Percentiles rank a stretch among this genome's conserved stretches.
Conservation (phyloP, 2,888 invertebrate species). For the Halictus ligatus region DNA sequence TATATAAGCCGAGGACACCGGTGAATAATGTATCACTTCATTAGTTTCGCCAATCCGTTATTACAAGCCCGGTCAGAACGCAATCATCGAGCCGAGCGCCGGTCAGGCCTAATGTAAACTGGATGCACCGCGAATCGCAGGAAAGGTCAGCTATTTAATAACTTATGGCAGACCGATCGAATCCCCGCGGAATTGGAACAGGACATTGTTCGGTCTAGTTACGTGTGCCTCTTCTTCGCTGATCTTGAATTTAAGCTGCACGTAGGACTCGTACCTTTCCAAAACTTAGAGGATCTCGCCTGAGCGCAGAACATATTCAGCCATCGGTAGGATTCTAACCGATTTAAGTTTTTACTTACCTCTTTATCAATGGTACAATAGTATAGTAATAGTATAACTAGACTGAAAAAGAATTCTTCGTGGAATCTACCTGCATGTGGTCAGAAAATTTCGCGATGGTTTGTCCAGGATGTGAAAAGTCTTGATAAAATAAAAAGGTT, state of each 20-base stretch:
- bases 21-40: constrained; percentile 74
- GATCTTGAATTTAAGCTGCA: constrained; percentile 16
- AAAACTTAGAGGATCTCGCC: background rate
- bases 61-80: constrained; percentile 40
- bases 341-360: background rate
- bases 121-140: constrained; percentile 56
- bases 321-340: too few relatives aligned
- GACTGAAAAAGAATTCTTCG: too few relatives aligned
- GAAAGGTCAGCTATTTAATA: constrained; percentile 75
- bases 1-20: constrained; percentile 65
- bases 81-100: constrained; percentile 49
- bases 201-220: constrained; percentile 50
- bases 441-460: too few relatives aligned
- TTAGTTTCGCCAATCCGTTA: constrained; percentile 69
- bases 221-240: constrained; percentile 21
- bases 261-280: background rate
- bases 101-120: constrained; percentile 47
- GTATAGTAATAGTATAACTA: too few relatives aligned
- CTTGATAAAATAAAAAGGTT: too few relatives aligned
- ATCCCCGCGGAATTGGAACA: constrained; percentile 63
- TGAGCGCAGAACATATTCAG: background rate
- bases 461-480: too few relatives aligned
- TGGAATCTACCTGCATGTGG: too few relatives aligned
- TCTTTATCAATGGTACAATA: background rate
- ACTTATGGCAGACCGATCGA: constrained; percentile 74